phyloP scores from a whole-genome alignment of 2,797 vertebrate genomes.

The Artibeus jamaicensis region DNA sequence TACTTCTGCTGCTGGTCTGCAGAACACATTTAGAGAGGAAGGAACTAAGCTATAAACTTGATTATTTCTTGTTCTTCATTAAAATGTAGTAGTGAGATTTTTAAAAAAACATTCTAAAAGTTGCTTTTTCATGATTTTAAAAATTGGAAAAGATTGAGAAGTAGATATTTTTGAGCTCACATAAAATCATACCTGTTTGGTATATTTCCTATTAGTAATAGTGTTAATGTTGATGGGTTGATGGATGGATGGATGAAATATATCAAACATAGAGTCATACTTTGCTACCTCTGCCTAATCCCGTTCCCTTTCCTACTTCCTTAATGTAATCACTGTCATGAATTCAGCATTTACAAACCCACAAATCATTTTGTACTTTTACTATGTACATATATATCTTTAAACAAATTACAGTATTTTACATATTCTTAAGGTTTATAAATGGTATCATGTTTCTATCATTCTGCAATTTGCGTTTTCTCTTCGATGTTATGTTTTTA shows the following conservation, averaged over 20 bases:
- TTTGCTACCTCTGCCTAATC: not conserved
- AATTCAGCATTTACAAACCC: not conserved
- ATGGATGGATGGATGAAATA: not conserved
- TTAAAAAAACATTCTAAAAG: not conserved
- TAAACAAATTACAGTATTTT: not conserved
- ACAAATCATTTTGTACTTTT: not conserved
- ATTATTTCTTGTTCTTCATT: not conserved
- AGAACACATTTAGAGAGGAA: not conserved
- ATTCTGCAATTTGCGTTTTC: conserved; percentile 7
- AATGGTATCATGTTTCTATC: not conserved
- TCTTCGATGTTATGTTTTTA: not conserved
- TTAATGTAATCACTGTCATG: not conserved
- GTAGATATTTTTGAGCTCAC: not conserved
- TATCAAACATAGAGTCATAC: not conserved
- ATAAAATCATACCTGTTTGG: not conserved
- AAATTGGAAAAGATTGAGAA: not conserved
- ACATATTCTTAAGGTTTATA: not conserved
- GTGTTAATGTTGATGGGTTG: not conserved
- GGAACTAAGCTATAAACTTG: not conserved
- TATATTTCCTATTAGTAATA: not conserved
- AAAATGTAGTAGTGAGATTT: conserved; percentile 2
- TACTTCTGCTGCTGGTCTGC: not conserved
- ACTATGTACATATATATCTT: not conserved
- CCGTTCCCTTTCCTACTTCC: not conserved
- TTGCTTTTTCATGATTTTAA: not conserved